Conservation (phyloP, 2,888 invertebrate genomes). For the Plutella xylostella region DNA sequence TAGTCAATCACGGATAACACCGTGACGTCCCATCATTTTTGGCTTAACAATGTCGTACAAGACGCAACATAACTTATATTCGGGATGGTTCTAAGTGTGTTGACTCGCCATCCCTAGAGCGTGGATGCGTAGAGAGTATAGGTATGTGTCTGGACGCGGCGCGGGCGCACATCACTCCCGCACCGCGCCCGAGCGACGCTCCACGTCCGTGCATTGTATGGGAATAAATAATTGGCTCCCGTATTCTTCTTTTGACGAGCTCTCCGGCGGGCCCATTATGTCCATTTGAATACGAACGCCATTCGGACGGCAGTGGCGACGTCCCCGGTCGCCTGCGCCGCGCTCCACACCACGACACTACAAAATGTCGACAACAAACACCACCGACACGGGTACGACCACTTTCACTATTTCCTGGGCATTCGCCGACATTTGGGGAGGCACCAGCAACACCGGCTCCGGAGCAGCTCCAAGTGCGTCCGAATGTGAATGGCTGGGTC, state of each 20-base stretch:
- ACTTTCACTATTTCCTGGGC: constrained; percentile 31
- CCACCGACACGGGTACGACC: constrained; percentile 55
- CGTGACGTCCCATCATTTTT: too few species aligned
- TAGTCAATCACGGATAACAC: too few species aligned
- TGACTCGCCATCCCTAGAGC: too few species aligned
- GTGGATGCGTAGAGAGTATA: neutral
- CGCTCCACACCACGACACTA: constrained; percentile 37
- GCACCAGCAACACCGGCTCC: constrained; percentile 35
- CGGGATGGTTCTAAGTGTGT: too few species aligned
- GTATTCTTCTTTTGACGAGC: constrained; percentile 67
- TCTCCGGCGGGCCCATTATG: constrained; percentile 61
- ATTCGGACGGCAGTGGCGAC: constrained; percentile 64
- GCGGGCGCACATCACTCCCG: constrained; percentile 39
- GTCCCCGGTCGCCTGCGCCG: constrained; percentile 55
- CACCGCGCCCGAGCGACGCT: constrained; percentile 48
- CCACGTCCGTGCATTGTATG: constrained; percentile 64
- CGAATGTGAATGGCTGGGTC: constrained; percentile 45
- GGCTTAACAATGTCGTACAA: too few species aligned
- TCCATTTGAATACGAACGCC: constrained; percentile 53
- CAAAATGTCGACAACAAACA: constrained; percentile 62
- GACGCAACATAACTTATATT: too few species aligned
- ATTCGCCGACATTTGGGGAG: constrained; percentile 23
- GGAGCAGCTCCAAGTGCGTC: constrained; percentile 53
- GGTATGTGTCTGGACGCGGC: neutral
- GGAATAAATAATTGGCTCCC: constrained; percentile 62